These are phyloP conservation scores for Zosterops borbonicus DNA, from an alignment of 2,113 vertebrate species.

Conservation along the genomic window DNA sequence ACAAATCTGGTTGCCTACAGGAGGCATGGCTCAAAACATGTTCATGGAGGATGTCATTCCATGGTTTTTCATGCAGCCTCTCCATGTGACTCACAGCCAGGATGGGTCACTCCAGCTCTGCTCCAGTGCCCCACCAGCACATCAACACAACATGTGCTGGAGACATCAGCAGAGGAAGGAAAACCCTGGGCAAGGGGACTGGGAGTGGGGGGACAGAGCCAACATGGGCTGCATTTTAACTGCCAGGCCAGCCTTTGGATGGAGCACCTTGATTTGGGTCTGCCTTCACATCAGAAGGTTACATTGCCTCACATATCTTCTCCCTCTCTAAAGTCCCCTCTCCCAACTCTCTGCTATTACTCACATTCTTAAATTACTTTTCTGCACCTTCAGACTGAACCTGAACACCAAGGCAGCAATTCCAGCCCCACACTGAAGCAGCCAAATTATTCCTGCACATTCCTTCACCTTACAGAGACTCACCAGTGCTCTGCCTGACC, in stretches of 20 bases:
- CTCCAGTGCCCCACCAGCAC: not conserved
- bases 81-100: not conserved
- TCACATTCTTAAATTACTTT: accelerated
- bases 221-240: not conserved
- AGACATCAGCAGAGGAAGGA: not conserved
- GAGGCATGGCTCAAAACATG: not conserved
- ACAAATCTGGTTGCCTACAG: not conserved
- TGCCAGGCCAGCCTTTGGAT: not conserved
- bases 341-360: not conserved
- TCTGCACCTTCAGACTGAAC: not conserved
- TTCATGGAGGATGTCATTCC: not conserved
- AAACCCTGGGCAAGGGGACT: not conserved
- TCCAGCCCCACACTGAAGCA: not conserved
- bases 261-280: not conserved
- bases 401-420: not conserved
- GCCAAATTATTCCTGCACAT: not conserved
- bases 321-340: not conserved
- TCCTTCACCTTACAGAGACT: not conserved
- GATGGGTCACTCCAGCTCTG: not conserved
- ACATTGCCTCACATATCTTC: not conserved
- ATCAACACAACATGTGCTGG: accelerated
- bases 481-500: not conserved
- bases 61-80: not conserved
- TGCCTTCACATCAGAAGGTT: not conserved
- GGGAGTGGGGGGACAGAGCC: not conserved